A percentile compares a stretch with the other conserved stretches of the same genome.
phyloP scores from a whole-genome alignment of 1,140 invertebrate genomes.

The Cyrtorhinus lividipennis region DNA sequence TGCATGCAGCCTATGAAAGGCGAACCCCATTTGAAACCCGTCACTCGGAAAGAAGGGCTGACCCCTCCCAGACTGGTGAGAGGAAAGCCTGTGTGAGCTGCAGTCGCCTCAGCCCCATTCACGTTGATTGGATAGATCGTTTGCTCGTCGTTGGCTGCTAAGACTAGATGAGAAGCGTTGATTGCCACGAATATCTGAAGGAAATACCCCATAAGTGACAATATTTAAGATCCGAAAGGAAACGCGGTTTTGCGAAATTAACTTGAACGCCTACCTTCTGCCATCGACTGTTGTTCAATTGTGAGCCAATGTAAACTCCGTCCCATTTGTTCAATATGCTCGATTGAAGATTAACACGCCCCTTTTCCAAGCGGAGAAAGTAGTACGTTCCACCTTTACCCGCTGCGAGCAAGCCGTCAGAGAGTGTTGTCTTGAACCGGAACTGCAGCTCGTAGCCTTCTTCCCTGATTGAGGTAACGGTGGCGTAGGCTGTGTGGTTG shows the following conservation, averaged over 20 bases:
- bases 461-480: conserved; percentile 60
- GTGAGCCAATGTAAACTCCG: conserved; percentile 68
- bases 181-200: conserved; percentile 60
- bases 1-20: conserved; percentile 78
- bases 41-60: conserved; percentile 47
- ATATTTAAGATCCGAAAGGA: neutral
- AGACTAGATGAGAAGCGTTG: conserved; percentile 66
- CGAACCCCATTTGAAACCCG: conserved; percentile 30
- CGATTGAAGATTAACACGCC: conserved; percentile 69
- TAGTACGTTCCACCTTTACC: conserved; percentile 68
- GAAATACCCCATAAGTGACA: conserved; percentile 8
- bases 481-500: conserved; percentile 55
- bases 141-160: conserved; percentile 74
- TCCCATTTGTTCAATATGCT: conserved; percentile 77
- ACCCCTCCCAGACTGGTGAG: conserved; percentile 64
- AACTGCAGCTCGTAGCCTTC: conserved; percentile 79
- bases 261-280: conserved; percentile 43
- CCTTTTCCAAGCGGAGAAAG: conserved; percentile 62
- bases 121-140: conserved; percentile 73
- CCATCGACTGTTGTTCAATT: conserved; percentile 72
- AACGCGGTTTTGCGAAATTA: neutral
- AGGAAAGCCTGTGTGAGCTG: conserved; percentile 61
- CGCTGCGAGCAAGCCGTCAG: conserved; percentile 69
- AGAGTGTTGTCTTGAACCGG: conserved; percentile 77
- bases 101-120: conserved; percentile 53